phyloP scores from a whole-genome alignment of 2,888 invertebrate genomes.

The Pomacea canaliculata region DNA sequence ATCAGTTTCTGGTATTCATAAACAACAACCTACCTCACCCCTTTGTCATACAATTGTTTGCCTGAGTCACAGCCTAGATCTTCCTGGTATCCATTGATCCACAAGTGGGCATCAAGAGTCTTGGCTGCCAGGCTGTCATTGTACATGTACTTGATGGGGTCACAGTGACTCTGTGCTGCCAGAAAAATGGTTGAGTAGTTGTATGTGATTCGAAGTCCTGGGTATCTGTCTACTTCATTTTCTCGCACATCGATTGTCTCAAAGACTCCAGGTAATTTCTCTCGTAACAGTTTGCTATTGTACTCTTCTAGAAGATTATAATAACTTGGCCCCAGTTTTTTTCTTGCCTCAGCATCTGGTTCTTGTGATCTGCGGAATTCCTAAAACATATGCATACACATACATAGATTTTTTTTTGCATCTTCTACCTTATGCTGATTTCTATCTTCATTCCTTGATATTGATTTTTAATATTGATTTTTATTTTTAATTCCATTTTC shows the following conservation, averaged over 20 bases:
- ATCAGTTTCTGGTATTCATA: too few species aligned
- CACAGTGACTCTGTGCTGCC: conserved; percentile 70
- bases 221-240: conserved; percentile 53
- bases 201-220: conserved; percentile 67
- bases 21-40: conserved; percentile 57
- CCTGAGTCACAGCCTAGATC: conserved; percentile 62
- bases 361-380: conserved; percentile 68
- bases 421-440: too few species aligned
- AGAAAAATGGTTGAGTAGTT: conserved; percentile 69
- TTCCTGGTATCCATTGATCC: conserved; percentile 65
- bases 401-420: too few species aligned
- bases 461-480: too few species aligned
- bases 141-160: conserved; percentile 69
- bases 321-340: conserved; percentile 63
- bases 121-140: conserved; percentile 69
- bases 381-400: conserved; percentile 41
- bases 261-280: conserved; percentile 55
- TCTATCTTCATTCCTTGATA: too few species aligned
- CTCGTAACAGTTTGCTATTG: conserved; percentile 57
- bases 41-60: conserved; percentile 66
- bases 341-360: conserved; percentile 52
- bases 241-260: conserved; percentile 64
- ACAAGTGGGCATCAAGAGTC: conserved; percentile 68
- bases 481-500: too few species aligned
- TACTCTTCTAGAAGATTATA: conserved; percentile 70